Percentiles rank a stretch among this genome's conserved stretches.
Conservation (phyloP, 2,888 invertebrate species). For the Lymantria monacha region DNA sequence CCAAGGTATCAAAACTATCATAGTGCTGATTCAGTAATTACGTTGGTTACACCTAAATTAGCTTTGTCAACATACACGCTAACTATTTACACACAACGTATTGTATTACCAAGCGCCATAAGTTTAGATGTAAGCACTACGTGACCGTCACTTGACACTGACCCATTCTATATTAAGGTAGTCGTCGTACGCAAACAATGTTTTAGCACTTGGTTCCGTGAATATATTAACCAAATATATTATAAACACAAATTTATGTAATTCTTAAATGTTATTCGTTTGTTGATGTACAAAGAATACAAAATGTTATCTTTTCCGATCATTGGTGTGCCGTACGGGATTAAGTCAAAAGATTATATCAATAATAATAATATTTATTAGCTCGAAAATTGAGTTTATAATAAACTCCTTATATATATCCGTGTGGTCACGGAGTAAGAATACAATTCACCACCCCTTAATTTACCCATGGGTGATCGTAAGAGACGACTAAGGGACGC, state of each 20-base stretch:
- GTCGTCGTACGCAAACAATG: constrained; percentile 27
- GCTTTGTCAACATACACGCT: constrained; percentile 30
- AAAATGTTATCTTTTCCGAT: neutral
- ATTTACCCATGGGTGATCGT: too few relatives aligned
- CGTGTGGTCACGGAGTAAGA: too few relatives aligned
- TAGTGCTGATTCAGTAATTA: constrained; percentile 34
- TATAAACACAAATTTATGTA: neutral
- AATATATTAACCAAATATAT: neutral
- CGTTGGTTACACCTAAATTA: constrained; percentile 10
- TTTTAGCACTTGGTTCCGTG: constrained; percentile 35
- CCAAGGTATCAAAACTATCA: constrained; percentile 19
- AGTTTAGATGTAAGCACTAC: constrained; percentile 71
- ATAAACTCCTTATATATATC: too few relatives aligned
- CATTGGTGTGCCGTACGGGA: too few relatives aligned
- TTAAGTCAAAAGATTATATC: too few relatives aligned
- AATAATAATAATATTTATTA: too few relatives aligned
- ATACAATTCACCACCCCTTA: too few relatives aligned
- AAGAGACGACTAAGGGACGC: too few relatives aligned
- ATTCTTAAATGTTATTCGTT: neutral
- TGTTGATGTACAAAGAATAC: neutral
- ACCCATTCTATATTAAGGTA: constrained; percentile 49
- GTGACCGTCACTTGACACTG: constrained; percentile 73
- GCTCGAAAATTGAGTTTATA: too few relatives aligned
- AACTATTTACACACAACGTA: constrained; percentile 53
- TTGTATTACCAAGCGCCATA: constrained; percentile 65